Conservation (phyloP, 2,888 invertebrate species). For the Digitonthophagus gazella region DNA sequence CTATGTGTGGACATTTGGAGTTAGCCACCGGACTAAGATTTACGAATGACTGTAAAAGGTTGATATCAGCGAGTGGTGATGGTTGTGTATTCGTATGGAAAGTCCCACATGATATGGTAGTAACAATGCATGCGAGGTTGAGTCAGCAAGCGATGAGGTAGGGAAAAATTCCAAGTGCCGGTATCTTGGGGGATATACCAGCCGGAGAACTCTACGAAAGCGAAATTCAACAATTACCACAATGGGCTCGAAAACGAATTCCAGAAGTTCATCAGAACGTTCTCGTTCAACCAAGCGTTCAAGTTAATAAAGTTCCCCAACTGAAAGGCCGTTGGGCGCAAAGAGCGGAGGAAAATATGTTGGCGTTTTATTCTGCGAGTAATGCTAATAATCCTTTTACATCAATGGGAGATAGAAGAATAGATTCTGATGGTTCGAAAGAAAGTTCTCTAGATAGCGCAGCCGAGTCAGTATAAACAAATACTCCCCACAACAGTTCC, state of each 20-base stretch:
- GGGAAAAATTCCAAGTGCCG: constrained; percentile 57
- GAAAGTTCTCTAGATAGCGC: constrained; percentile 80
- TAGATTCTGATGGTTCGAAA: constrained; percentile 72
- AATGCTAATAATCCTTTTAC: constrained; percentile 57
- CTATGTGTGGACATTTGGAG: constrained; percentile 95
- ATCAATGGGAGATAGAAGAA: constrained; percentile 50
- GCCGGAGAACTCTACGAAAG: constrained; percentile 46
- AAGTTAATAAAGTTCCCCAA: constrained; percentile 50
- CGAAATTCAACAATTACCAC: constrained; percentile 70
- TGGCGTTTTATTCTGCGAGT: constrained; percentile 58
- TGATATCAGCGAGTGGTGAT: constrained; percentile 90
- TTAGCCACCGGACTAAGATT: constrained; percentile 87
- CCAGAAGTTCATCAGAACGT: no score
- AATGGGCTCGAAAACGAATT: constrained; percentile 86
- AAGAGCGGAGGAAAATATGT: constrained; percentile 63
- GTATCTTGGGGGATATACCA: constrained; percentile 43
- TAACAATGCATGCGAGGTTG: constrained; percentile 83
- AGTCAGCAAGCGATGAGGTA: constrained; percentile 80
- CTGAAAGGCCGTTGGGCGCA: constrained; percentile 89
- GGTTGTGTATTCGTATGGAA: constrained; percentile 97
- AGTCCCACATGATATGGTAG: constrained; percentile 91
- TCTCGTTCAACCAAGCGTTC: constrained; percentile 4
- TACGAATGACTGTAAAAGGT: constrained; percentile 84
- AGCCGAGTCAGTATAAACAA: constrained; percentile 50
- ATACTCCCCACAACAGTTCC: constrained; percentile 31